Evolutionary conservation across 2,797 vertebrate species (phyloP).

Genomic region (Cephalopachus bancanus): DNA sequence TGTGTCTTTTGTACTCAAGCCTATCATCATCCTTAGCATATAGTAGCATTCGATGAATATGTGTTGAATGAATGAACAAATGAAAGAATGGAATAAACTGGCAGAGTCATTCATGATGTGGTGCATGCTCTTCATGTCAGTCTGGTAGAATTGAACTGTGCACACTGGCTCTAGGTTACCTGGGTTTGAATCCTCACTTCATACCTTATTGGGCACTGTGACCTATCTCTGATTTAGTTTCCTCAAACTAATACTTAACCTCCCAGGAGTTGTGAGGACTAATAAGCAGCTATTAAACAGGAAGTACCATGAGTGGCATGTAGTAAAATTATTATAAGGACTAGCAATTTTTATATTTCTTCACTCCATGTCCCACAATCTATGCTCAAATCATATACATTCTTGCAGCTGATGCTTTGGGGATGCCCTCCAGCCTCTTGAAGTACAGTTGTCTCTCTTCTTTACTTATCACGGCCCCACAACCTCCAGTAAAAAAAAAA

Average conservation of each 20-base stretch:
- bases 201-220: background rate
- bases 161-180: background rate
- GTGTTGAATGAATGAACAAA: background rate
- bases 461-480: background rate
- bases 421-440: background rate
- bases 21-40: background rate
- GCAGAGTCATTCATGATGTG: background rate
- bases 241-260: background rate
- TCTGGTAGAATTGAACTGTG: background rate
- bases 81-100: background rate
- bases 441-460: background rate
- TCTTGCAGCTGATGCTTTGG: background rate
- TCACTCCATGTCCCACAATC: background rate
- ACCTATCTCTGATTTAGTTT: background rate
- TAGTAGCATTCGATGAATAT: background rate
- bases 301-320: background rate
- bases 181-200: background rate
- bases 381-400: background rate
- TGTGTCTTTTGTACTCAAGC: constrained; percentile 41
- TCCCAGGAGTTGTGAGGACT: background rate
- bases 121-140: background rate
- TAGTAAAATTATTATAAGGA: background rate
- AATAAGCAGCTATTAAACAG: background rate
- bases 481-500: background rate
- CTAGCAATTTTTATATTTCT: constrained; percentile 24